Percentiles rank a stretch among this genome's conserved stretches.
Conservation (phyloP, 2,888 invertebrate species). For the Leptinotarsa peninsularis region DNA sequence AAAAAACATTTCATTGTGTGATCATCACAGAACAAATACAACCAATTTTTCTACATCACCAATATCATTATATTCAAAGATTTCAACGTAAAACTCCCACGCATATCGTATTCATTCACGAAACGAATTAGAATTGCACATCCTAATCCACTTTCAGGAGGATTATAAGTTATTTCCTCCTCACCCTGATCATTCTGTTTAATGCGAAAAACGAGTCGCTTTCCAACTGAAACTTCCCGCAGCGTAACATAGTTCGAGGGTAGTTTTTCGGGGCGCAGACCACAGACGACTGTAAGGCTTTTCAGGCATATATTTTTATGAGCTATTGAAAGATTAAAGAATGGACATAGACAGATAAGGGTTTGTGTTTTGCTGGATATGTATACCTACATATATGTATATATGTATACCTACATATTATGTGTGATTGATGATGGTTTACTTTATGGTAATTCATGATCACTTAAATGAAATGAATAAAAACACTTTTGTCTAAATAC, state of each 20-base stretch:
- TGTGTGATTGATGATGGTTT: no score
- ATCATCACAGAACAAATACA: no score
- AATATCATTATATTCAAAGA: no score
- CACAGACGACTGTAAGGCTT: constrained; percentile 39
- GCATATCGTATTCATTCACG: not conserved
- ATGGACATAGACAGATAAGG: constrained; percentile 41
- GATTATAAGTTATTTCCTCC: constrained; percentile 37
- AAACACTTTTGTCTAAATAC: no score
- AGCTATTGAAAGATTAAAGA: constrained; percentile 42
- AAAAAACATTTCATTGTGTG: no score
- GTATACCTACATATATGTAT: constrained; percentile 1
- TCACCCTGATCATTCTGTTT: constrained; percentile 39
- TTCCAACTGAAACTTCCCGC: constrained; percentile 33
- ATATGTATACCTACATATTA: constrained; percentile 23
- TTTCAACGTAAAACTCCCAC: not conserved
- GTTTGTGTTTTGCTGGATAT: constrained; percentile 36
- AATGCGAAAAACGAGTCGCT: constrained; percentile 36
- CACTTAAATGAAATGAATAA: no score
- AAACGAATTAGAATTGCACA: constrained; percentile 30
- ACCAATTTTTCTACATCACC: no score
- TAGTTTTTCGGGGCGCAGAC: constrained; percentile 38
- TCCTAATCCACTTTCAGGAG: constrained; percentile 31
- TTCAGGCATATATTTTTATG: constrained; percentile 41
- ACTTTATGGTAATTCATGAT: no score
- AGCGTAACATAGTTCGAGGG: constrained; percentile 26